Conservation (phyloP, 2,888 invertebrate species). For the Alviniconcha strummeri region DNA sequence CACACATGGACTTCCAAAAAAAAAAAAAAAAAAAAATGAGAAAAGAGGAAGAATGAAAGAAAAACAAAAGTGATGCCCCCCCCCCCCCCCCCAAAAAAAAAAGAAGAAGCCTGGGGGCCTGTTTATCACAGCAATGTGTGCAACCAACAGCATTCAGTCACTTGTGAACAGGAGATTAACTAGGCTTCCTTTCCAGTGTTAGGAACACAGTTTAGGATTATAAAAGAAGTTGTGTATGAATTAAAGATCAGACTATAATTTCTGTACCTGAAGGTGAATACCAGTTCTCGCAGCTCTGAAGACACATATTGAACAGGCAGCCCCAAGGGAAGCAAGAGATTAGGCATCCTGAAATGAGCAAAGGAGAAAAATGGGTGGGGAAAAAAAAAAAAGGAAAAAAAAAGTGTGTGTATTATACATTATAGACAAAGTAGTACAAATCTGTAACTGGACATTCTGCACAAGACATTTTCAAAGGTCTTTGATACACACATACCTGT, state of each 20-base stretch:
- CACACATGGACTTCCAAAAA: neutral
- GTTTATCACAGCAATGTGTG: too few relatives aligned
- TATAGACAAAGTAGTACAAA: neutral
- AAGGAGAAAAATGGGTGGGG: neutral
- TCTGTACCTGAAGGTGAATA: slow-evolving; percentile 60
- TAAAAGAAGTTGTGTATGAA: neutral
- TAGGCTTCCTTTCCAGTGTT: too few relatives aligned
- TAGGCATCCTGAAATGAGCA: slow-evolving; percentile 53
- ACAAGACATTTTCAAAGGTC: too few relatives aligned
- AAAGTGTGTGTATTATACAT: neutral
- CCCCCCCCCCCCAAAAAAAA: too few relatives aligned
- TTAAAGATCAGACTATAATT: too few relatives aligned
- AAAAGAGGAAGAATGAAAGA: neutral
- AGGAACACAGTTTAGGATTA: neutral
- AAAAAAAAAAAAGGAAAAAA: neutral
- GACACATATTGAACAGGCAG: slow-evolving; percentile 58
- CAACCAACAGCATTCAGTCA: neutral
- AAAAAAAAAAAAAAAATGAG: neutral
- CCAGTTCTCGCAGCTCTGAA: slow-evolving; percentile 53
- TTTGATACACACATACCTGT: too few relatives aligned
- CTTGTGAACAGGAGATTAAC: neutral
- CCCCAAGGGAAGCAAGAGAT: slow-evolving; percentile 54
- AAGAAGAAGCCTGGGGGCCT: too few relatives aligned
- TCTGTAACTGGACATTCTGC: too few relatives aligned
- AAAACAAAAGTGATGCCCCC: too few relatives aligned